A percentile compares a stretch with the other conserved stretches of the same genome.
These are phyloP conservation scores for Rhea pennata DNA, from an alignment of 2,113 vertebrate species.

Conservation along the genomic window DNA sequence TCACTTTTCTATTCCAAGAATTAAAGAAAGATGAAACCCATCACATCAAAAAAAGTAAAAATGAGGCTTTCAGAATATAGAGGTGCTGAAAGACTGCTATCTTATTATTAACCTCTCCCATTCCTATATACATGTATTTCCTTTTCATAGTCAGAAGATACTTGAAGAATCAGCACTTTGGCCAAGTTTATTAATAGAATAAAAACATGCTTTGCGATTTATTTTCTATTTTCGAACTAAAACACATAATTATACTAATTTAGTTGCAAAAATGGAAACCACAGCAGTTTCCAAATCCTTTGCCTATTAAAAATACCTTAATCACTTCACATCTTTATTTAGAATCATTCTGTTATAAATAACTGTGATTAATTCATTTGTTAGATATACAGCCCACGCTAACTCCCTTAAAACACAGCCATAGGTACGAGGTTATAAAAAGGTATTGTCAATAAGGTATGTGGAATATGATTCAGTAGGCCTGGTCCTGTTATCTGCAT, in stretches of 20 bases:
- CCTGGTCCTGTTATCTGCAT: slow-evolving; percentile 20
- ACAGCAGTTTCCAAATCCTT: background rate
- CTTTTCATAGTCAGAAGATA: background rate
- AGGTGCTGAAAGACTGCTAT: background rate
- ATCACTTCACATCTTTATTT: background rate
- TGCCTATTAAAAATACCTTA: background rate
- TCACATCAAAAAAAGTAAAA: background rate
- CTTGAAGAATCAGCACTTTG: background rate
- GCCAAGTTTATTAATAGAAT: background rate
- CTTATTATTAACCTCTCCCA: background rate
- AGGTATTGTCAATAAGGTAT: slow-evolving; percentile 1
- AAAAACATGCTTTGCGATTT: slow-evolving; percentile 1
- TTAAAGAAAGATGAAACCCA: background rate
- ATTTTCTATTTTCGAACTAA: slow-evolving; percentile 7
- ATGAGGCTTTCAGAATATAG: background rate
- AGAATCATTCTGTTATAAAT: background rate
- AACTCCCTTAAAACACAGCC: background rate
- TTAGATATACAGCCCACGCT: background rate
- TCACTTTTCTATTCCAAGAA: background rate
- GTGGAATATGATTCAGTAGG: background rate
- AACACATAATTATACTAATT: slow-evolving; percentile 33
- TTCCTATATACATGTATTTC: background rate
- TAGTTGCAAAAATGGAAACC: slow-evolving; percentile 9
- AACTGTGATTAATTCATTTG: slow-evolving; percentile 12
- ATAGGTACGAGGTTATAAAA: background rate